These are phyloP conservation scores for Hofmannophila pseudospretella DNA, from an alignment of 2,888 invertebrate genomes.

Conservation along the genomic window DNA sequence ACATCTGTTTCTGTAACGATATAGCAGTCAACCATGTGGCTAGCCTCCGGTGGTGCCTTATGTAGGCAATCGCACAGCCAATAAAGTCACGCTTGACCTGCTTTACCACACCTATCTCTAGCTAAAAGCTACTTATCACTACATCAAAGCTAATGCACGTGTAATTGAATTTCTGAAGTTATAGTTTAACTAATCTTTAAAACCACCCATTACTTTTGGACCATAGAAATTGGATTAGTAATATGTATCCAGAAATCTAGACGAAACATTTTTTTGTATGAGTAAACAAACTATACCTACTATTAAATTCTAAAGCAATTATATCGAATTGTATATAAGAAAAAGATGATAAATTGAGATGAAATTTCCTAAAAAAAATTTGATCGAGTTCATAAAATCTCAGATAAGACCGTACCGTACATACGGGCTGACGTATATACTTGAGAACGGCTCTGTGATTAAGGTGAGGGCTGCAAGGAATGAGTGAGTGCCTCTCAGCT, in stretches of 20 bases:
- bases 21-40: slow-evolving; percentile 18
- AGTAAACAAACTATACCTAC: too few relatives aligned
- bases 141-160: neutral
- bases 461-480: slow-evolving; percentile 25
- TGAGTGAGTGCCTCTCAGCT: slow-evolving; percentile 35
- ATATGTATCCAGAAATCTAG: too few relatives aligned
- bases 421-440: slow-evolving; percentile 11
- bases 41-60: slow-evolving; percentile 7
- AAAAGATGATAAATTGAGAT: too few relatives aligned
- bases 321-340: too few relatives aligned
- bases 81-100: slow-evolving; percentile 21
- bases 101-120: slow-evolving; percentile 17
- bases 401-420: too few relatives aligned
- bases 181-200: too few relatives aligned
- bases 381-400: slow-evolving; percentile 4
- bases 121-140: slow-evolving; percentile 7
- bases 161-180: too few relatives aligned
- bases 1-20: slow-evolving; percentile 20
- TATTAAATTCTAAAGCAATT: too few relatives aligned
- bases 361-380: slow-evolving; percentile 4
- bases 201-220: too few relatives aligned
- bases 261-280: too few relatives aligned
- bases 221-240: too few relatives aligned
- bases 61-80: slow-evolving; percentile 10
- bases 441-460: slow-evolving; percentile 20